Base-by-base conservation (phyloP, 2,113 vertebrate genomes). In the Malaclemys terrapin region DNA sequence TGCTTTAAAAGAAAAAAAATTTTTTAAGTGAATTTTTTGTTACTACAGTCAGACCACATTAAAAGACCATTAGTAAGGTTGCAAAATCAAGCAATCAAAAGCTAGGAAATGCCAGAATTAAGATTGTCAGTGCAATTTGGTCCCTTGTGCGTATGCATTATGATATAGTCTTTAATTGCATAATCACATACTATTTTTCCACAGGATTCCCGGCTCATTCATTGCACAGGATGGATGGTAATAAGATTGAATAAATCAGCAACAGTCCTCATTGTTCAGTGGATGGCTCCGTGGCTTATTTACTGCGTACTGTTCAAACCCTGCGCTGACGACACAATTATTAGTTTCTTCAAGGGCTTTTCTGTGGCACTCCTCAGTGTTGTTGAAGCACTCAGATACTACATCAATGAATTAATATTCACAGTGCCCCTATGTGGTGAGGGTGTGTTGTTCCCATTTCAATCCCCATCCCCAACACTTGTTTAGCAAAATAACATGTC, bases 361-460 rank as follows among this genome's bases (percentile, higher is more conserved):
- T 76, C 20, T 76, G 42, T 25, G 6, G 42, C 11, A 45, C 42
- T 27, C 6, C 10, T 45, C 42, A 10, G 22, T 45, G 20, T 24
- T 3, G 8, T 22, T 54, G 53, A 54, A 54, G 8, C 20, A 8
- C 53, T 54, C 20, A 22, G 53, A 22, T 54, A 22, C 20, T 54
- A 54, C n/a, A 35, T 20, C 65, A 82, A 1, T 14, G 0, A 92
- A 52, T 91, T 82, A 82, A 47, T 89, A 92, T 91, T 92, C 47
- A 45, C 0, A 2, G 59, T 84, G 59, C 47, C 27, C 1, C 2
- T 27, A 10, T 25, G 24, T 45, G 72, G 24, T 14, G 24, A 7
- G 42, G 72, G 8, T 38, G 22, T 27, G 42, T 12, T 27, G 20
- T 7, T 45, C 42, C 42, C 72, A 27, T 76, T 45, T 24, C 22